These are phyloP conservation scores for Loripinus fragilis DNA, from an alignment of 2,888 invertebrate genomes.

Conservation along the genomic window DNA sequence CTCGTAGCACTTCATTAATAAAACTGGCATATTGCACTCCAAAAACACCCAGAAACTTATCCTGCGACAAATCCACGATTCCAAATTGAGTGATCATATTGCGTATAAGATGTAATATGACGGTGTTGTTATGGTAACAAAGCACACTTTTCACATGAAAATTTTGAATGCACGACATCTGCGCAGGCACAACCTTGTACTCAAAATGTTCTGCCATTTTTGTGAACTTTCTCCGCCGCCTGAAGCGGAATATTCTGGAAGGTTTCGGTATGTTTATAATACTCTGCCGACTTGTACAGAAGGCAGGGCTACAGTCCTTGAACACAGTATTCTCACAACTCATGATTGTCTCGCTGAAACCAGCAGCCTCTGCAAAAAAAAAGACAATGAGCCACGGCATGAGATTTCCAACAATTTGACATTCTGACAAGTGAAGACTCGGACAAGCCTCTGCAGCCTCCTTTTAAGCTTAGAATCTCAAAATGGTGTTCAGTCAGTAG, in stretches of 20 bases:
- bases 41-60: conserved; percentile 82
- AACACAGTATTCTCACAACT: conserved; percentile 80
- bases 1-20: conserved; percentile 79
- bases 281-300: conserved; percentile 82
- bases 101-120: conserved; percentile 80
- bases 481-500: too few species aligned
- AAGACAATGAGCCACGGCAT: too few species aligned
- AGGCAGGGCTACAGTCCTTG: conserved; percentile 82
- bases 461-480: too few species aligned
- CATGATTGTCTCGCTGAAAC: conserved; percentile 80
- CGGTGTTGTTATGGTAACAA: conserved; percentile 80
- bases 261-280: conserved; percentile 82
- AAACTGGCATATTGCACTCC: conserved; percentile 81
- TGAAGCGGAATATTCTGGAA: conserved; percentile 80
- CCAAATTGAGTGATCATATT: conserved; percentile 82
- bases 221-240: conserved; percentile 81
- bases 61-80: conserved; percentile 79
- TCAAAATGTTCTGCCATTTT: conserved; percentile 84
- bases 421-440: too few species aligned
- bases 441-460: too few species aligned
- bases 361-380: conserved; percentile 79
- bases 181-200: conserved; percentile 83
- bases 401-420: too few species aligned
- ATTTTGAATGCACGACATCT: conserved; percentile 83
- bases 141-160: conserved; percentile 82